Base-by-base conservation (phyloP, 2,888 invertebrate species). In the Cloeon dipterum region DNA sequence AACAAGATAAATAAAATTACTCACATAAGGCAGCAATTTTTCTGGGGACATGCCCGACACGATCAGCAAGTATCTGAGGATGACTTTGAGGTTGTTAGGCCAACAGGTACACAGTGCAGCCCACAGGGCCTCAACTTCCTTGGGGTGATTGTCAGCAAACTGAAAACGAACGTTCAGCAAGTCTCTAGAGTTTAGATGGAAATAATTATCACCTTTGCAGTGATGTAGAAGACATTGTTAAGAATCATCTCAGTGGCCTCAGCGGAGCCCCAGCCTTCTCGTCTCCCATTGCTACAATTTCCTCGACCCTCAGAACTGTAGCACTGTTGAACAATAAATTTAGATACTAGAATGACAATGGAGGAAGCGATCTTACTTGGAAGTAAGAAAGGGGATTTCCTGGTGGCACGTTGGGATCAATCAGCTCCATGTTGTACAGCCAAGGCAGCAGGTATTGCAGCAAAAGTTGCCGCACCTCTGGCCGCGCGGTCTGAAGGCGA, bases 181-280 rank as follows among this genome's bases (percentile, higher is more conserved):
- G 37, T 18, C 32, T 10, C 11, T 26, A 23, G 11, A 8, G n/a
- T n/a, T n/a, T n/a, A 8, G 23, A 8, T 23, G 23, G 23, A 7
- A 23, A 8, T 7, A 23, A 8, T 23, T 11, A 38, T 44, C 61
- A 85, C 85, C 74, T 89, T 89, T 3, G 89, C 85, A 5, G 96
- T 98, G 48, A 96, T 82, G 59, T 94, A 96, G 59, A 98, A 88
- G 16, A 98, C 73, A 62, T 98, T 98, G 58, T 98, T 98, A 42
- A 98, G 68, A 35, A 98, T 89, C 89, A 98, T 93, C 62, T 98
- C 96, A 0, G 96, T 98, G n/a, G 96, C 96, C 59, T 96, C 94
- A 0, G 85, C 85, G 1, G 93, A 93, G 32, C 98, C 98, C 70
- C 96, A 93, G 0, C 96, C 96, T 55, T 93, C 91, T 36, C 85